phyloP scores from a whole-genome alignment of 2,888 invertebrate genomes.

The Cerceris rybyensis region DNA sequence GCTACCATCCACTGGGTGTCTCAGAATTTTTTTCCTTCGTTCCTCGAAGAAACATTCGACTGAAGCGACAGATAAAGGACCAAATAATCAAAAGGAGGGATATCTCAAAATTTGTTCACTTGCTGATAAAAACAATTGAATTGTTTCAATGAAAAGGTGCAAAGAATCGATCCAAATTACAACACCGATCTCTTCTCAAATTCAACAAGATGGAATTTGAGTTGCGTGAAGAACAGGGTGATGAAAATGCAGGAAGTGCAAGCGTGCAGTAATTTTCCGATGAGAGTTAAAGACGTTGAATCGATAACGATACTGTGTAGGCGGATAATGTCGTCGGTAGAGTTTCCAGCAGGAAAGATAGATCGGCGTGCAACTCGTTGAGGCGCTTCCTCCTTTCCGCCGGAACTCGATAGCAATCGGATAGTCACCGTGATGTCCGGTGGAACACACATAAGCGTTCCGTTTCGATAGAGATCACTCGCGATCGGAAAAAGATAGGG shows the following conservation, averaged over 20 bases:
- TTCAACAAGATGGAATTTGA: too few species aligned
- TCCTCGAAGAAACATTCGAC: neutral
- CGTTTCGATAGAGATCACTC: slow-evolving; percentile 52
- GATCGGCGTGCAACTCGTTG: slow-evolving; percentile 63
- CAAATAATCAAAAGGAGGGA: neutral
- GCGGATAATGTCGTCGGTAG: slow-evolving; percentile 58
- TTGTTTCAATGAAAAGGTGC: too few species aligned
- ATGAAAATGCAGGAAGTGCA: neutral
- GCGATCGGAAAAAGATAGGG: slow-evolving; percentile 38
- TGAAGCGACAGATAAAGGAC: neutral
- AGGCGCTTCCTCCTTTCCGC: slow-evolving; percentile 77
- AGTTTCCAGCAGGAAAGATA: slow-evolving; percentile 67
- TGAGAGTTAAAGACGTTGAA: slow-evolving; percentile 23
- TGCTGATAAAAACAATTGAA: too few species aligned
- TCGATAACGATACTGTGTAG: slow-evolving; percentile 37
- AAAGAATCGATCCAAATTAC: too few species aligned
- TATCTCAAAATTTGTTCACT: too few species aligned
- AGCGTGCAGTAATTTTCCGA: neutral
- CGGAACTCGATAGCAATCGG: slow-evolving; percentile 80
- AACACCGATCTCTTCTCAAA: too few species aligned
- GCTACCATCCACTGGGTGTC: slow-evolving; percentile 74
- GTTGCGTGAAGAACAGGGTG: too few species aligned
- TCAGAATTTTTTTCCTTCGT: slow-evolving; percentile 52
- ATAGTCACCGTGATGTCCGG: slow-evolving; percentile 60
- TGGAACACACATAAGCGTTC: slow-evolving; percentile 46